Evolutionary conservation across 2,888 invertebrate genomes (phyloP).

Genomic region (Temnothorax rugatulus): DNA sequence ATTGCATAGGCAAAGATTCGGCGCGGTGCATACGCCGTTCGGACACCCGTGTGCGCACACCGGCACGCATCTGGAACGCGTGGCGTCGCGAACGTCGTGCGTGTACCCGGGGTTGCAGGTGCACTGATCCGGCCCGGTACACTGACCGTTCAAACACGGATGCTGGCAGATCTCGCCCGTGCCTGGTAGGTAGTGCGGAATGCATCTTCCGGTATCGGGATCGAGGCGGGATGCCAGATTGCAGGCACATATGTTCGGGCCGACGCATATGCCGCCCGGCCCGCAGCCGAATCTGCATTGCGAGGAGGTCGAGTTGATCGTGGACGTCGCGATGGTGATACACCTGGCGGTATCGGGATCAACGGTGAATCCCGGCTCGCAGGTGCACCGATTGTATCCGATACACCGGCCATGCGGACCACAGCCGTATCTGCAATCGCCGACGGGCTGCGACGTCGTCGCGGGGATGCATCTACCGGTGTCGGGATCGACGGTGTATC

Average conservation of each 20-base stretch:
- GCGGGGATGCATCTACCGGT: constrained; percentile 45
- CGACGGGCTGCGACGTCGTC: background rate
- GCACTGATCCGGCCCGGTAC: constrained; percentile 86
- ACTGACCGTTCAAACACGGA: constrained; percentile 87
- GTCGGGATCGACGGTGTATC: constrained; percentile 47
- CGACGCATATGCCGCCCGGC: constrained; percentile 87
- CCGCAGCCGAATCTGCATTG: constrained; percentile 81
- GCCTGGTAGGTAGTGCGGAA: background rate
- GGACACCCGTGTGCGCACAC: constrained; percentile 91
- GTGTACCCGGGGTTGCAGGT: constrained; percentile 86
- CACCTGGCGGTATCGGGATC: constrained; percentile 78
- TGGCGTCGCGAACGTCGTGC: constrained; percentile 80
- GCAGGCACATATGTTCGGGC: constrained; percentile 88
- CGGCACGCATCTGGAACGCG: constrained; percentile 87
- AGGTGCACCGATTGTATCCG: constrained; percentile 87
- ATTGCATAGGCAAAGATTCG: constrained; percentile 92
- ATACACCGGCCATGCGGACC: constrained; percentile 74
- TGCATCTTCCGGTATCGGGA: constrained; percentile 73
- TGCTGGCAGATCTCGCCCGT: constrained; percentile 80
- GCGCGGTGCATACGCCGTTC: constrained; percentile 91
- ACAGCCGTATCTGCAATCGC: constrained; percentile 59
- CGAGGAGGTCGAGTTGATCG: background rate
- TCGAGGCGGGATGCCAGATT: constrained; percentile 85
- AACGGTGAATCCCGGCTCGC: constrained; percentile 86
- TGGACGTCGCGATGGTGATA: background rate